Base-by-base conservation (phyloP, 1,140 invertebrate species). In the Drosophila funebris region DNA sequence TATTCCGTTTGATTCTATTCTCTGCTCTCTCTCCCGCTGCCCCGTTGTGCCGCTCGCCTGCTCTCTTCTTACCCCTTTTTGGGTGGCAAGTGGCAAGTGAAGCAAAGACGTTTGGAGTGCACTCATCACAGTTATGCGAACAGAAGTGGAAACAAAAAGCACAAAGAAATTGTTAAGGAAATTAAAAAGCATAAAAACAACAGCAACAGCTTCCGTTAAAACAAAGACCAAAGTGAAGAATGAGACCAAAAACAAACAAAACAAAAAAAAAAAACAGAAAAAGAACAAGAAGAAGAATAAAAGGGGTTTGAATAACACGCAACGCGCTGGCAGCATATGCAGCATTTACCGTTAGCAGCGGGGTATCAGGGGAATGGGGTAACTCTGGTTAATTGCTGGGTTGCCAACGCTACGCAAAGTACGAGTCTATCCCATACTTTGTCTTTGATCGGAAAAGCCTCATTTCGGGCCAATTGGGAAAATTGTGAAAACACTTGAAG, bases 121-220 rank as follows among this genome's bases (percentile, higher is more conserved):
- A 83, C 78, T 87, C 73, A 61, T 56, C 61, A 57, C 64, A 54
- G 69, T 72, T 72, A 63, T 56, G 81, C 69, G 73, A 58, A 76
- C 36, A 72, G 68, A 67, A 75, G 74, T 61, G 82, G 69, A 58
- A 77, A 87, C 78, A 87, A 87, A 88, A 85, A 84, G 82, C 82
- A 87, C 81, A 85, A 78, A 78, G 70, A 82, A 87, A 87, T 88
- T 70, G 83, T 88, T 87, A 83, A 88, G 84, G 84, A 88, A 87
- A 87, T 87, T 88, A 88, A 87, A 87, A 87, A 87, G 84, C 83
- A 87, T 87, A 87, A 87, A 78, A 89, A 88, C 75, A 83, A 83
- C 74, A 88, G 79, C 71, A 76, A 69, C 72, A 87, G 84, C 83
- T 87, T 87, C 83, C 83, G 83, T 88, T 88, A 88, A 87, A 88